These are phyloP conservation scores for Micrasema minimum DNA, from an alignment of 1,140 invertebrate genomes.

Conservation along the genomic window DNA sequence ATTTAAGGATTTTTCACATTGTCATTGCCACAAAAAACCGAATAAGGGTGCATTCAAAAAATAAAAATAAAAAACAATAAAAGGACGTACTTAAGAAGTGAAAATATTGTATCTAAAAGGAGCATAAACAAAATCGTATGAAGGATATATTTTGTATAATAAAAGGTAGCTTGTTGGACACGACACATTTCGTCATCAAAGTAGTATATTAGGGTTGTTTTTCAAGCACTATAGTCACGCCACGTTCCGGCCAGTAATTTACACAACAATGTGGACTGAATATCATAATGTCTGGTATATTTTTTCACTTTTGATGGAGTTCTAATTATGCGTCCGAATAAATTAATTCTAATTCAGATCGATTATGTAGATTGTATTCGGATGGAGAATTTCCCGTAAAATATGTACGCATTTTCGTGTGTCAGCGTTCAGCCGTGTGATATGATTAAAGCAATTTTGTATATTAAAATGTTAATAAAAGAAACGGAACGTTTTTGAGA, in stretches of 20 bases:
- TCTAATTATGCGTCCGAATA: slow-evolving; percentile 48
- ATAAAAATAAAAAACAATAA: too few species aligned
- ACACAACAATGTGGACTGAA: slow-evolving; percentile 40
- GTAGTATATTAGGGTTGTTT: slow-evolving; percentile 35
- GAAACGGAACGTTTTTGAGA: too few species aligned
- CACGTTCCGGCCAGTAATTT: slow-evolving; percentile 28
- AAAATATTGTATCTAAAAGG: too few species aligned
- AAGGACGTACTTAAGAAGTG: too few species aligned
- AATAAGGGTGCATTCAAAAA: too few species aligned
- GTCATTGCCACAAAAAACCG: too few species aligned
- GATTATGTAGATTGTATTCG: slow-evolving; percentile 37
- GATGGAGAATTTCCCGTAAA: slow-evolving; percentile 24
- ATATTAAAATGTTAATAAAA: too few species aligned
- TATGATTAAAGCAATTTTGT: background rate
- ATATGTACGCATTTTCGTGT: slow-evolving; percentile 1
- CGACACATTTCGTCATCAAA: slow-evolving; percentile 32
- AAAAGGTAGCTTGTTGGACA: slow-evolving; percentile 17
- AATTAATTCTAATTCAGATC: slow-evolving; percentile 50
- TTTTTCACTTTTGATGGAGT: slow-evolving; percentile 43
- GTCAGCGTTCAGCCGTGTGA: too few species aligned
- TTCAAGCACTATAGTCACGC: slow-evolving; percentile 18
- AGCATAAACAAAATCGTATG: slow-evolving; percentile 6
- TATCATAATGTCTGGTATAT: slow-evolving; percentile 30
- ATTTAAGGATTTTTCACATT: too few species aligned
- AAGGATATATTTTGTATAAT: background rate